A percentile compares a stretch with the other conserved stretches of the same genome.
Evolutionary conservation across 2,113 vertebrate genomes (phyloP).

Genomic region (Hippocampus comes): DNA sequence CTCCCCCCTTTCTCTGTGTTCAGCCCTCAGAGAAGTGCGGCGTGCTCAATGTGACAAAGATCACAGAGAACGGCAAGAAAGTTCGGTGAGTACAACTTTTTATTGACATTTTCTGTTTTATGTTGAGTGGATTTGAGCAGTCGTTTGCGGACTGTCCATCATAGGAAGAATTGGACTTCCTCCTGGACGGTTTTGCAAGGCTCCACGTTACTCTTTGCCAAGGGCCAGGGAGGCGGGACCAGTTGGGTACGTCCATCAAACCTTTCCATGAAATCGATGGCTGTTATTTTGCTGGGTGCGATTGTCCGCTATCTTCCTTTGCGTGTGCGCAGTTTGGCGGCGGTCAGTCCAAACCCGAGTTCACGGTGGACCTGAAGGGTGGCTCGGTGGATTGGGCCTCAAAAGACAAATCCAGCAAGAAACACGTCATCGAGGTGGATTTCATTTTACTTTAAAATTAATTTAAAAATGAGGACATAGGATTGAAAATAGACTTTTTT

Average conservation of each 20-base stretch:
- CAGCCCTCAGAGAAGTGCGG: conserved; percentile 94
- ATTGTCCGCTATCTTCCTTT: conserved; percentile 29
- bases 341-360: conserved; percentile 90
- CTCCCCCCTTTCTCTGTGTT: conserved; percentile 3
- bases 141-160: conserved; percentile 17
- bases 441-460: background rate
- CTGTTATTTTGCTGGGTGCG: background rate
- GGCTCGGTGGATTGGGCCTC: conserved; percentile 86
- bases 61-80: conserved; percentile 94
- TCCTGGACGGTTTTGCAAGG: conserved; percentile 90
- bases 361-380: conserved; percentile 89
- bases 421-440: conserved; percentile 89
- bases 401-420: conserved; percentile 97
- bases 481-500: background rate
- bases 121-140: no score
- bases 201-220: conserved; percentile 84
- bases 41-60: conserved; percentile 90
- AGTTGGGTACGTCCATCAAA: conserved; percentile 84
- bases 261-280: background rate
- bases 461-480: background rate
- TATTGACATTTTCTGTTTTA: background rate
- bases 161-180: conserved; percentile 95
- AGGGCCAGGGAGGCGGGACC: conserved; percentile 87
- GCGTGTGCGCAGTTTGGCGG: conserved; percentile 78
- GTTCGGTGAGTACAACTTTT: conserved; percentile 74